Evolutionary conservation across 2,113 vertebrate species (phyloP).

Genomic region (Tretioscincus oriximinensis): DNA sequence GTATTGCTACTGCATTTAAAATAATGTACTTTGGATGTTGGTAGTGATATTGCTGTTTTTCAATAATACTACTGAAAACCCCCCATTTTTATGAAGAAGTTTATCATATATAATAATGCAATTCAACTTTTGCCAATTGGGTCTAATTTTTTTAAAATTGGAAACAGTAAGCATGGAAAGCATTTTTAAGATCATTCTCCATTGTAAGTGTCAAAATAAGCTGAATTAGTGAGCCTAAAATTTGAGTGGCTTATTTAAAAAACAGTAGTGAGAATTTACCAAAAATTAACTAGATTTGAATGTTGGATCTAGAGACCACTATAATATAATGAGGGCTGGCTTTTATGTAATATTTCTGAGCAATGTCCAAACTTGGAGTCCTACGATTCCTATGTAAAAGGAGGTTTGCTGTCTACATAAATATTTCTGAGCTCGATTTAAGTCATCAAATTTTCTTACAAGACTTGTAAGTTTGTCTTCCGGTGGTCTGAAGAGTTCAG

Average conservation of each 20-base stretch:
- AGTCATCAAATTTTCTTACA: too few species aligned
- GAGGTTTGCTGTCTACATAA: too few species aligned
- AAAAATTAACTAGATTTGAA: too few species aligned
- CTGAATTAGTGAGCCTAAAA: too few species aligned
- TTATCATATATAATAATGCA: conserved; percentile 50
- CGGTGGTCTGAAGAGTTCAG: too few species aligned
- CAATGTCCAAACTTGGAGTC: too few species aligned
- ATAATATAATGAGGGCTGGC: background rate
- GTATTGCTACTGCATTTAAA: background rate
- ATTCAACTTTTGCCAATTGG: conserved; percentile 7
- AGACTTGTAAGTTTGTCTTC: too few species aligned
- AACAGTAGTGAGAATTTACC: background rate
- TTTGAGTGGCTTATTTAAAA: background rate
- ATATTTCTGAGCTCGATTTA: too few species aligned
- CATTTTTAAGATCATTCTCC: background rate
- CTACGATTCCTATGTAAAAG: too few species aligned
- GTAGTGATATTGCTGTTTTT: background rate
- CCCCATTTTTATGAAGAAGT: conserved; percentile 34
- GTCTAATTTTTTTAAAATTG: conserved; percentile 10
- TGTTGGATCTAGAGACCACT: too few species aligned
- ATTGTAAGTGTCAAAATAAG: background rate
- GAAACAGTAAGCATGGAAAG: background rate
- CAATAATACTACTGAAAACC: background rate
- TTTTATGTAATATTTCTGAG: too few species aligned
- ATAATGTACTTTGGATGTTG: too few species aligned